Percentiles rank a stretch among this genome's conserved stretches.
Evolutionary conservation across 1,140 invertebrate genomes (phyloP).

Genomic region (Microplitis demolitor): DNA sequence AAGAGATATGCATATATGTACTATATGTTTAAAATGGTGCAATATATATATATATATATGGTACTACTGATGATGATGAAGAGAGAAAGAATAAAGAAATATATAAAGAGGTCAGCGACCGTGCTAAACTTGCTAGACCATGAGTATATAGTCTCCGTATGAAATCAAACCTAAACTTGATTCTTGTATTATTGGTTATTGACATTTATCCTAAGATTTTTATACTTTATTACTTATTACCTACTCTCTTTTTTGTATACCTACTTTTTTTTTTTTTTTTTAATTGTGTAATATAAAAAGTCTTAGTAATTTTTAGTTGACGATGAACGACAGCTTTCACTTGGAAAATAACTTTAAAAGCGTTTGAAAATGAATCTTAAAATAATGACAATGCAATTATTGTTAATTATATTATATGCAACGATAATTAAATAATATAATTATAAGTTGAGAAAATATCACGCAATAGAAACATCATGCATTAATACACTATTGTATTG

Average conservation of each 20-base stretch:
- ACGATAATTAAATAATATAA: slow-evolving; percentile 21
- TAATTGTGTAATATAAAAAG: neutral
- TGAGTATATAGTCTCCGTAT: slow-evolving; percentile 40
- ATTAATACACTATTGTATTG: too few relatives aligned
- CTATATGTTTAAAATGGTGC: neutral
- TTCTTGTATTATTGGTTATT: slow-evolving; percentile 10
- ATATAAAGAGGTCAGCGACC: slow-evolving; percentile 42
- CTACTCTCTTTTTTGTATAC: neutral
- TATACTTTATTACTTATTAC: too few relatives aligned
- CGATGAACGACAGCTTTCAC: slow-evolving; percentile 4
- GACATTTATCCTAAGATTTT: neutral
- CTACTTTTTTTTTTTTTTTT: neutral
- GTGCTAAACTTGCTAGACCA: slow-evolving; percentile 51
- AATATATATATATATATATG: slow-evolving; percentile 14
- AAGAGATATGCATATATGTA: neutral
- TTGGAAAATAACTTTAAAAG: neutral
- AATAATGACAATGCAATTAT: slow-evolving; percentile 27
- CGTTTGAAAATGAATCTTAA: slow-evolving; percentile 11
- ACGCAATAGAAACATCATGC: slow-evolving; percentile 11
- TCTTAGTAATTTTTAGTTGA: neutral
- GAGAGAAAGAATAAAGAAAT: slow-evolving; percentile 21
- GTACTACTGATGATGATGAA: slow-evolving; percentile 7
- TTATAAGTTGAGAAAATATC: slow-evolving; percentile 23
- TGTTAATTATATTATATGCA: slow-evolving; percentile 19
- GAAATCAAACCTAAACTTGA: slow-evolving; percentile 11